These are phyloP conservation scores for Gortyna flavago DNA, from an alignment of 2,888 invertebrate genomes.

Conservation along the genomic window DNA sequence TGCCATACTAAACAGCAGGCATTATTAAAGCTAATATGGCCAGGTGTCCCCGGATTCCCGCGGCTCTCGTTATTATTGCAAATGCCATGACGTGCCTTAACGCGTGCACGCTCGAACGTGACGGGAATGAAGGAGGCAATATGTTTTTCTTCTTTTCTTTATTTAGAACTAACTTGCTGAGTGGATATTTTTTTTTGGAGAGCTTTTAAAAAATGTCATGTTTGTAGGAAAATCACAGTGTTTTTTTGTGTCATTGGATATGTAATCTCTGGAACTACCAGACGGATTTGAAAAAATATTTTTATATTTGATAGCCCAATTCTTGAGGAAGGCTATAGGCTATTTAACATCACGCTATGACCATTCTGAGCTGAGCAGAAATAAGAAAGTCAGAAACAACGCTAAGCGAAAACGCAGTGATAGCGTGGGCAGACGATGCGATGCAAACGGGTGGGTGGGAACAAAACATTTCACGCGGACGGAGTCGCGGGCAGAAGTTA, in stretches of 20 bases:
- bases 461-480: too few relatives aligned
- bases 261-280: too few relatives aligned
- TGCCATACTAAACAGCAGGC: slow-evolving; percentile 1
- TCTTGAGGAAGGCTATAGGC: too few relatives aligned
- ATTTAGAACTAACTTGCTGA: slow-evolving; percentile 8
- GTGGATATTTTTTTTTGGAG: not conserved
- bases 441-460: too few relatives aligned
- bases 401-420: too few relatives aligned
- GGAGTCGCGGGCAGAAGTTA: too few relatives aligned
- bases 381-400: too few relatives aligned
- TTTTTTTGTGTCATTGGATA: not conserved
- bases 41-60: slow-evolving; percentile 20
- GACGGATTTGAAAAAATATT: too few relatives aligned
- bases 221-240: not conserved
- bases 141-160: slow-evolving; percentile 6
- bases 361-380: too few relatives aligned
- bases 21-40: slow-evolving; percentile 5
- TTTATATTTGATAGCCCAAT: too few relatives aligned
- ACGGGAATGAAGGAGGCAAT: not conserved
- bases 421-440: too few relatives aligned
- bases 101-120: slow-evolving; percentile 15
- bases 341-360: too few relatives aligned
- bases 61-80: slow-evolving; percentile 43
- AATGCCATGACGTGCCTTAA: slow-evolving; percentile 35
- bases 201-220: not conserved